Evolutionary conservation across 2,888 invertebrate genomes (phyloP), one percentile per base, ranked within the genome.

Genomic region (Lottia gigantea): DNA sequence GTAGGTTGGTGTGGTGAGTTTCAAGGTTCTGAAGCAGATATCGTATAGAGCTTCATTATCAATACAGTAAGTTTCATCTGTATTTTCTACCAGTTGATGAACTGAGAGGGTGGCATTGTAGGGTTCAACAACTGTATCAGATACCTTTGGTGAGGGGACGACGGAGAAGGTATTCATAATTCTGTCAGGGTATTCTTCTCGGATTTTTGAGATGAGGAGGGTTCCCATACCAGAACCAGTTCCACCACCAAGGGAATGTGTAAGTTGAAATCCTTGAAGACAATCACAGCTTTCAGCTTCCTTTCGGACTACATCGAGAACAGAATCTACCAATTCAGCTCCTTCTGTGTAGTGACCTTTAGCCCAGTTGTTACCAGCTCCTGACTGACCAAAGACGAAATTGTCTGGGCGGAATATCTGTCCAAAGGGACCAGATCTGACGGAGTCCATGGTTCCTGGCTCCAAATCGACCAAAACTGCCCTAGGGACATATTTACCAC

Each of bases 341-440:
- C 55, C 55, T 23, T 55, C 55, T 23, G 55, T 55, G 23, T 55
- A 55, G 23, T 55, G 55, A 55, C 55, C 55, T 55, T 55, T 55
- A 23, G 55, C 55, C 55, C 55, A 55, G 55, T 55, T 55, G 23
- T 55, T 55, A 55, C 55, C 55, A 55, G 55, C 55, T 55, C 55
- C 55, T 23, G 55, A 55, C 55, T 55, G 55, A 23, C 55, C 55
- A 55, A 55, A 55, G 19, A 55, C 55, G 15, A 55, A 55, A 15
- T 55, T 55, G 23, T 55, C 55, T 55, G 55, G 55, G 19, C 55
- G 23, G 55, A 55, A 55, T 19, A 55, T 55, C 23, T 55, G 55
- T 23, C 55, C 55, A 55, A 55, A 55, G 3, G 55, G 55, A 55
- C 55, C 55, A 12, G 55, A 55, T 23, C 55, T 12, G 23, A 55